Conservation (phyloP, 2,888 invertebrate genomes). For the Yponomeuta cagnagella region DNA sequence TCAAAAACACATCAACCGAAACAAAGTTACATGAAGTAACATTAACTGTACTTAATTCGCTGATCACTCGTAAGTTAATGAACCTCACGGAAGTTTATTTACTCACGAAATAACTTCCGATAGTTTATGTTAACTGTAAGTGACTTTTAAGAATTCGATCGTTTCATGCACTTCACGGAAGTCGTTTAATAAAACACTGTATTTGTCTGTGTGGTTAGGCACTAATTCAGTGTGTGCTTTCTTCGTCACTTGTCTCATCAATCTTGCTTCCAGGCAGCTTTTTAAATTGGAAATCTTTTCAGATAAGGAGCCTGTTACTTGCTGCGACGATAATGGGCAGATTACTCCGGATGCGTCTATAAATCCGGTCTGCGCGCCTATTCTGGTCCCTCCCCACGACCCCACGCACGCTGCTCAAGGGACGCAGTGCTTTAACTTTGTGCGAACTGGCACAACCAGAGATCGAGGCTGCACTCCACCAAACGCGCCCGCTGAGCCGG, state of each 20-base stretch:
- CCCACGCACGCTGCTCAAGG: conserved; percentile 66
- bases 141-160: background rate
- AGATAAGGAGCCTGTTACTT: conserved; percentile 53
- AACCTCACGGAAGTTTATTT: background rate
- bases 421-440: conserved; percentile 82
- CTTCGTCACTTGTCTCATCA: background rate
- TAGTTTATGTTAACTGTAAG: background rate
- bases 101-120: background rate
- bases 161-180: background rate
- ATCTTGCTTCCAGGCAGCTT: background rate
- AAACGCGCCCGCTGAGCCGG: conserved; percentile 82
- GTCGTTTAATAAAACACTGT: background rate
- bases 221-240: background rate
- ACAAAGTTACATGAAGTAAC: background rate
- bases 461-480: conserved; percentile 79
- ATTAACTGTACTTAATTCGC: background rate
- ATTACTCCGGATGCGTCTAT: conserved; percentile 38
- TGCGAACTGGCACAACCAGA: conserved; percentile 80
- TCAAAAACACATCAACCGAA: background rate
- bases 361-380: conserved; percentile 57
- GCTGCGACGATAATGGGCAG: conserved; percentile 56
- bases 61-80: background rate
- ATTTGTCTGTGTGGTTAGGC: background rate
- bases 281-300: conserved; percentile 6
- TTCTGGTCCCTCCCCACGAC: conserved; percentile 53